Base-by-base conservation (phyloP, 2,113 vertebrate genomes). In the Ammodytes dubius region DNA sequence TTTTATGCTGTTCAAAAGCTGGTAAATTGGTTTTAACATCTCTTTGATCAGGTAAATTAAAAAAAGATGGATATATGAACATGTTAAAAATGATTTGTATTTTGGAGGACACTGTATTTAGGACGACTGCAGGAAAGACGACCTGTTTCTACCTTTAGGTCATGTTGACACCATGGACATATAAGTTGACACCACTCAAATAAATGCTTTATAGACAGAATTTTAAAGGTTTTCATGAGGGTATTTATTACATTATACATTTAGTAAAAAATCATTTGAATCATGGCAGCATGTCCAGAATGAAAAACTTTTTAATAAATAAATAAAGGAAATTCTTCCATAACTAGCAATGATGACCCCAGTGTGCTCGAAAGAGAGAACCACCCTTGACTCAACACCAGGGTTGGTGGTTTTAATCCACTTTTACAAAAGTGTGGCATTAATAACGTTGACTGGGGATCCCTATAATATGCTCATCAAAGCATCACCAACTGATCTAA, bases 191-290 rank as follows among this genome's bases (percentile, higher is more conserved):
- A 68, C 14, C 8, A 59, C 14, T 79, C 42, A 79, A 27, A 67
- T 74, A 68, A 70, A 82, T 5, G n/a, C 3, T 0, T 8, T 9
- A 43, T 4, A 56, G n/a, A 63, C 12, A 5, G 17, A 3, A 35
- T 58, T 81, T 57, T 42, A 57, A 46, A 59, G 74, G 42, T 70
- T 61, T 66, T 87, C 27, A 13, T 69, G 1, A 53, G 42, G 50
- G 43, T 54, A 46, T 88, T 82, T 83, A 89, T 89, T 87, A 72
- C 57, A 70, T 76, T 11, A 37, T 74, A 45, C 8, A 7, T 3
- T 63, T 27, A 43, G 67, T 80, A 17, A 80, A 81, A 89, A 77
- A 77, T n/a, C 53, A 46, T 19, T 27, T 4, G n/a, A 59, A 77
- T 13, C 27, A 74, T 43, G 40, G 50, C 65, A 52, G 27, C n/a